Conservation (phyloP, 2,888 invertebrate genomes). For the Xiphydria camelus region DNA sequence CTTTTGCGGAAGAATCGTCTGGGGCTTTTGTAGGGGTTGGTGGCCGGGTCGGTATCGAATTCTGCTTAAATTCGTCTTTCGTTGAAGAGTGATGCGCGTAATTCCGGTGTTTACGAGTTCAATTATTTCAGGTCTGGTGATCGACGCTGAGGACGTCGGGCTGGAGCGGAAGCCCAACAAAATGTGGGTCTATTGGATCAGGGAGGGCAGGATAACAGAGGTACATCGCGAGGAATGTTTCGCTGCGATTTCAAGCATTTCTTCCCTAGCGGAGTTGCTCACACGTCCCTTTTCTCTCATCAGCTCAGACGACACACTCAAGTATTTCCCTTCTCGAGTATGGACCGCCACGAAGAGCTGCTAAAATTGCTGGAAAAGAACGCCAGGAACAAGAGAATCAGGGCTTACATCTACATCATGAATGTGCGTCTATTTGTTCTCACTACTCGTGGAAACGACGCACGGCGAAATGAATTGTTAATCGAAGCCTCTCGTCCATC, state of each 20-base stretch:
- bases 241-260: no score
- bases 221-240: slow-evolving; percentile 24
- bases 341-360: no score
- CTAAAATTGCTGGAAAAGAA: slow-evolving; percentile 11
- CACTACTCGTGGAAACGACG: no score
- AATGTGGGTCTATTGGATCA: slow-evolving; percentile 46
- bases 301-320: slow-evolving; percentile 36
- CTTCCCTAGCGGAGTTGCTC: no score
- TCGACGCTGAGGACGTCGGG: slow-evolving; percentile 43
- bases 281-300: no score
- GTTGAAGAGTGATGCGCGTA: no score
- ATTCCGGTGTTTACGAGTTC: no score
- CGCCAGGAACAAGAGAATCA: slow-evolving; percentile 11
- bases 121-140: slow-evolving; percentile 37
- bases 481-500: no score
- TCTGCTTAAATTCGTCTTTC: background rate
- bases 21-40: slow-evolving; percentile 48
- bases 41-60: slow-evolving; percentile 44
- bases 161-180: slow-evolving; percentile 35
- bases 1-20: slow-evolving; percentile 48
- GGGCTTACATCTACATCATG: no score
- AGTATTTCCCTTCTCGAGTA: slow-evolving; percentile 36
- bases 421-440: no score
- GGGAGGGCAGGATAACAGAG: slow-evolving; percentile 41
- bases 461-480: no score